Percentiles rank a stretch among this genome's conserved stretches.
phyloP scores from a whole-genome alignment of 2,113 vertebrate genomes.

The Sterrhoptilus dennistouni region DNA sequence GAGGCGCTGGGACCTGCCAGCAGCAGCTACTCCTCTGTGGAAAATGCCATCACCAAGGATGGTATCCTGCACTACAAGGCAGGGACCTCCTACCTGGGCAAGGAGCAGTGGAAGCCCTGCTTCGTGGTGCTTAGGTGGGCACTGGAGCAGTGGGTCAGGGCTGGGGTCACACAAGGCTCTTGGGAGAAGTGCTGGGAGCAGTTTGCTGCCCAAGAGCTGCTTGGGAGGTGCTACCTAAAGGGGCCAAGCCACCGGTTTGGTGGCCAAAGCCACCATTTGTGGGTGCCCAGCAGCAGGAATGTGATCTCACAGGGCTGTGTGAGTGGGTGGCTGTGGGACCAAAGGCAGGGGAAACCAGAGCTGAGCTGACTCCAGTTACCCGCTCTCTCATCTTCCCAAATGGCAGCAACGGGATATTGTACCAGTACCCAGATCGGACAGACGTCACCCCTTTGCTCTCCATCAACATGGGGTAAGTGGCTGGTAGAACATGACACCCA shows the following conservation, averaged over 20 bases:
- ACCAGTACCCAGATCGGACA: constrained; percentile 89
- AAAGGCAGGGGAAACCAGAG: not conserved
- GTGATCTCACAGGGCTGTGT: accelerated
- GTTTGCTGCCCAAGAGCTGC: not conserved
- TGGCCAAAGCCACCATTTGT: not conserved
- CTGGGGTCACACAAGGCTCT: not conserved
- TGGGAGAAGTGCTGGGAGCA: not conserved
- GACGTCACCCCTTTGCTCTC: constrained; percentile 88
- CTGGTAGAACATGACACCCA: accelerated
- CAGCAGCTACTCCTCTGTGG: constrained; percentile 27
- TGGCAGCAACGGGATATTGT: constrained; percentile 87
- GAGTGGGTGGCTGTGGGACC: not conserved
- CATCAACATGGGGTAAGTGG: constrained; percentile 92
- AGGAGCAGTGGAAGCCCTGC: constrained; percentile 93
- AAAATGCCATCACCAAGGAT: constrained; percentile 80
- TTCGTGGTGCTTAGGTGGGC: constrained; percentile 91
- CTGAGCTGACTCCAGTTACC: not conserved
- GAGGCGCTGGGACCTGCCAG: constrained; percentile 69
- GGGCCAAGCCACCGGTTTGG: not conserved
- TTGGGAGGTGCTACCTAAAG: not conserved
- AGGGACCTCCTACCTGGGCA: constrained; percentile 90
- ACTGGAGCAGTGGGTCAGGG: accelerated
- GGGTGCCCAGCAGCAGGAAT: not conserved
- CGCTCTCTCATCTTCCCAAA: not conserved
- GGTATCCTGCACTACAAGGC: constrained; percentile 88